These are phyloP conservation scores for Papilio machaon DNA, from an alignment of 1,140 invertebrate species.

Conservation along the genomic window DNA sequence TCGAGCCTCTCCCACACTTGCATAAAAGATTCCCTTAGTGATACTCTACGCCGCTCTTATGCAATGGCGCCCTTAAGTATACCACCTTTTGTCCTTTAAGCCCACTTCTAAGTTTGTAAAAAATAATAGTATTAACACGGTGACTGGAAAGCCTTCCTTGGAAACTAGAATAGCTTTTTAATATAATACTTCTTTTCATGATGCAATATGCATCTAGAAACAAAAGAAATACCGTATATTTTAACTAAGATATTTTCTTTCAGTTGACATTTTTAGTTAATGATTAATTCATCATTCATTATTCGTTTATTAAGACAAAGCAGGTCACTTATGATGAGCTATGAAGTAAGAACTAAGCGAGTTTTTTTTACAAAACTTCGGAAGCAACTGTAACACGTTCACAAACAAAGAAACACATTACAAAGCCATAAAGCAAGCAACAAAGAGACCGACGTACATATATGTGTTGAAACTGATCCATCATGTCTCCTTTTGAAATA, in stretches of 20 bases:
- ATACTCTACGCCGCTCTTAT: conserved; percentile 59
- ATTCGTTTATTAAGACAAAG: not conserved
- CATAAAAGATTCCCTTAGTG: conserved; percentile 67
- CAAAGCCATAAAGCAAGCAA: conserved; percentile 79
- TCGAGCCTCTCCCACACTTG: conserved; percentile 72
- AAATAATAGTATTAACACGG: conserved; percentile 37
- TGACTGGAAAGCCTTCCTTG: conserved; percentile 26
- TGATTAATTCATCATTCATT: not conserved
- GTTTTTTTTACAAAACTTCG: conserved; percentile 59
- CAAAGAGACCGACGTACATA: conserved; percentile 78
- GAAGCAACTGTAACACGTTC: conserved; percentile 72
- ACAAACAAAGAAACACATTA: conserved; percentile 82
- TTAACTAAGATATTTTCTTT: not conserved
- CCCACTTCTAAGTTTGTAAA: conserved; percentile 37
- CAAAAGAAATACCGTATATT: not conserved
- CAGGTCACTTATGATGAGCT: conserved; percentile 14
- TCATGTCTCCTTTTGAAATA: conserved; percentile 81
- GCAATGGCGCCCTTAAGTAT: conserved; percentile 56
- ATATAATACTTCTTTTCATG: not conserved
- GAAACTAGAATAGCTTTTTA: conserved; percentile 22
- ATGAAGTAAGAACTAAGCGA: conserved; percentile 38
- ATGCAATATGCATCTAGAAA: not conserved
- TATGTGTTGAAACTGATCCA: conserved; percentile 82
- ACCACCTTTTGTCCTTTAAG: conserved; percentile 55
- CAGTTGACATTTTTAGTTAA: not conserved